A percentile compares a stretch with the other conserved stretches of the same genome.
Evolutionary conservation across 2,113 vertebrate genomes (phyloP).

Genomic region (Cervus canadensis): DNA sequence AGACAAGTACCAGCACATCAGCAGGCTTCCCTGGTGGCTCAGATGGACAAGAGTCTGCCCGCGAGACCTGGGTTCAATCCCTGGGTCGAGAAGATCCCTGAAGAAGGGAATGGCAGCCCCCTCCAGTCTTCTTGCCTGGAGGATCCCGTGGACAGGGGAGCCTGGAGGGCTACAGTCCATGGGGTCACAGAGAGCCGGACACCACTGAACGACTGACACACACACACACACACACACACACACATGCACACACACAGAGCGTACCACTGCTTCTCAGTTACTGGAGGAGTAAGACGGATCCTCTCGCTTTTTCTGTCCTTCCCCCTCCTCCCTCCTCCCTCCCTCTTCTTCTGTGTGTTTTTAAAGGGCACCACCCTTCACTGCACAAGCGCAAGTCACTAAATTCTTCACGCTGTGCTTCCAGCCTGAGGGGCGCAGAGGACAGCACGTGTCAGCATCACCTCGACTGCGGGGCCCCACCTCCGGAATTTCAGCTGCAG

Average conservation of each 20-base stretch:
- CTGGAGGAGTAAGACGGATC: background rate
- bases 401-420: background rate
- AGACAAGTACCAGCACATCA: background rate
- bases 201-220: background rate
- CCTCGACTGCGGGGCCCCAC: background rate
- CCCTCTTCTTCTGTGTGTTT: background rate
- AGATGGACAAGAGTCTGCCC: background rate
- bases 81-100: background rate
- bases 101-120: background rate
- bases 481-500: background rate
- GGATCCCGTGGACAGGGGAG: background rate
- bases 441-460: rapidly evolving
- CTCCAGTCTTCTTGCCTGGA: background rate
- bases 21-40: background rate
- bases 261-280: background rate
- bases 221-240: background rate
- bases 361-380: background rate
- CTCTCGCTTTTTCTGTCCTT: background rate
- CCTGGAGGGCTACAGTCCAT: background rate
- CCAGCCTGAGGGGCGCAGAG: background rate
- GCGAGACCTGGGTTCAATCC: background rate
- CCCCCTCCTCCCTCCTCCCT: no score
- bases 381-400: background rate
- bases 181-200: background rate
- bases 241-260: background rate